These are phyloP conservation scores for Cabera pusaria DNA, from an alignment of 2,888 invertebrate genomes.

Conservation along the genomic window DNA sequence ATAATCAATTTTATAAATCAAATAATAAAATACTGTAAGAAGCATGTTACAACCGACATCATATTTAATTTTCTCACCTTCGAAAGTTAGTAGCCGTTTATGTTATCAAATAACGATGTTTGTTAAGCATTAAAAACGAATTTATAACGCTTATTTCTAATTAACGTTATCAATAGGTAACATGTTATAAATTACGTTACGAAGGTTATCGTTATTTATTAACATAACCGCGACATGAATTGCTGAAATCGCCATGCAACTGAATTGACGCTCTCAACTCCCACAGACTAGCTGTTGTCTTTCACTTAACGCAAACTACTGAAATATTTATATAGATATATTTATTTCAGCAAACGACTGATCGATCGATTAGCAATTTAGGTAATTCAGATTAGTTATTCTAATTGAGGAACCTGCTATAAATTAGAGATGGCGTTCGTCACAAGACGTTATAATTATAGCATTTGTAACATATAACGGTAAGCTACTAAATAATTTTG, in stretches of 20 bases:
- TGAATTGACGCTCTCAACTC: slow-evolving; percentile 19
- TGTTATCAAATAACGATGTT: slow-evolving; percentile 25
- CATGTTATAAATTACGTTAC: background rate
- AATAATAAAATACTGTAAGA: slow-evolving; percentile 48
- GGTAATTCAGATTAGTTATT: too few species aligned
- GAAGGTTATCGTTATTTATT: slow-evolving; percentile 19
- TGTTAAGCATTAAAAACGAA: background rate
- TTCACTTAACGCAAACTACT: slow-evolving; percentile 12
- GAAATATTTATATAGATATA: too few species aligned
- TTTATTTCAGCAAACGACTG: background rate
- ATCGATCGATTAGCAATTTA: too few species aligned
- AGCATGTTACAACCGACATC: slow-evolving; percentile 34
- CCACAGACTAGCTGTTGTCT: slow-evolving; percentile 22
- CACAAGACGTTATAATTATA: too few species aligned
- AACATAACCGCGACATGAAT: slow-evolving; percentile 12
- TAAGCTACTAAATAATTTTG: too few species aligned
- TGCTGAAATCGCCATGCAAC: slow-evolving; percentile 10
- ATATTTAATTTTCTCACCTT: slow-evolving; percentile 17
- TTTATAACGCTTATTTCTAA: slow-evolving; percentile 9
- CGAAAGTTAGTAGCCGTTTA: slow-evolving; percentile 5
- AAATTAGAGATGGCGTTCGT: too few species aligned
- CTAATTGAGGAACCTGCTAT: too few species aligned
- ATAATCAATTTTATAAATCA: slow-evolving; percentile 38
- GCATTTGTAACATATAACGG: too few species aligned
- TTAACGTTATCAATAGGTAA: slow-evolving; percentile 7